phyloP scores from a whole-genome alignment of 1,140 invertebrate genomes.

The Asobara japonica region DNA sequence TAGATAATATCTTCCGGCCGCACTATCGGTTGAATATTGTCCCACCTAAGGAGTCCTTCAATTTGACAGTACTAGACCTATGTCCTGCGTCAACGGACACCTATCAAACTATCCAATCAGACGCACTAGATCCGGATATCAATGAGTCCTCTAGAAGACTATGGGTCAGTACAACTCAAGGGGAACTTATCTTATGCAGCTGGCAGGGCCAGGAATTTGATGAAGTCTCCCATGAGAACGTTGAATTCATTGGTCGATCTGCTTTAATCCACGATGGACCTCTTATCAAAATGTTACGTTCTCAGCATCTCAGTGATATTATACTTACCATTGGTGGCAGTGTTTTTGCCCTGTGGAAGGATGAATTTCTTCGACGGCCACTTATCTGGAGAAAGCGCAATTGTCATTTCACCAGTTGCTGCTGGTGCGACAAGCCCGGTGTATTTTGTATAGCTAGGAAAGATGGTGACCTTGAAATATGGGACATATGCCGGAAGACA shows the following conservation, averaged over 20 bases:
- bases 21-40: slow-evolving; percentile 59
- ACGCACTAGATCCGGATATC: neutral
- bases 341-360: slow-evolving; percentile 71
- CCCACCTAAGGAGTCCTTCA: slow-evolving; percentile 26
- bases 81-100: slow-evolving; percentile 19
- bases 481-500: slow-evolving; percentile 61
- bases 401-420: slow-evolving; percentile 65
- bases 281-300: slow-evolving; percentile 67
- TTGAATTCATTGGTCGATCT: slow-evolving; percentile 43
- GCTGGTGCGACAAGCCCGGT: slow-evolving; percentile 65
- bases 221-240: slow-evolving; percentile 63
- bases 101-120: slow-evolving; percentile 11
- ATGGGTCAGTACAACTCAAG: slow-evolving; percentile 52
- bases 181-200: slow-evolving; percentile 64
- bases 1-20: slow-evolving; percentile 70
- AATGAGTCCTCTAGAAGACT: slow-evolving; percentile 34
- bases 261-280: slow-evolving; percentile 74
- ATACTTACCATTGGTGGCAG: slow-evolving; percentile 71
- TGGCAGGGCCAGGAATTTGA: slow-evolving; percentile 72
- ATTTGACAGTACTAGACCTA: slow-evolving; percentile 33
- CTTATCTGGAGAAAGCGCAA: slow-evolving; percentile 66
- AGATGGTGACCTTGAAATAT: slow-evolving; percentile 68
- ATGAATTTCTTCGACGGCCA: slow-evolving; percentile 62
- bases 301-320: slow-evolving; percentile 68
- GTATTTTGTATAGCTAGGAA: slow-evolving; percentile 64